Evolutionary conservation across 2,797 vertebrate genomes (phyloP).

Genomic region (Cossypha niveicapilla): DNA sequence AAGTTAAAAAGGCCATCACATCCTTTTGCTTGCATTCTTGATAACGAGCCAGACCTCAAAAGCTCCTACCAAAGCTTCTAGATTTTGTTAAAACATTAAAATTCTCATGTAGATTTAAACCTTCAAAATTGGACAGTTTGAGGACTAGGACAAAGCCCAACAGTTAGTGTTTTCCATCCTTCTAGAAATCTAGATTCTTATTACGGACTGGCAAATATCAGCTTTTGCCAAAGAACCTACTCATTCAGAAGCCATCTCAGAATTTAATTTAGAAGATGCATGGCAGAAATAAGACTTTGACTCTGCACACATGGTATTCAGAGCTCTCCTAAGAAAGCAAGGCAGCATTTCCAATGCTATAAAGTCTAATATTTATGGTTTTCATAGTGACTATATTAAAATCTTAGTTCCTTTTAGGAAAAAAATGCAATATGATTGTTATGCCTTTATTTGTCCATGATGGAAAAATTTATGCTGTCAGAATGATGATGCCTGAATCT

Average conservation of each 20-base stretch:
- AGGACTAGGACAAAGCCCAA: neutral
- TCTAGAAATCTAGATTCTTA: neutral
- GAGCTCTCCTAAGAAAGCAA: neutral
- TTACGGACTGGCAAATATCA: neutral
- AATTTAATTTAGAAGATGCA: neutral
- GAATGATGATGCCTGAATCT: neutral
- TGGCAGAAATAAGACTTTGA: neutral
- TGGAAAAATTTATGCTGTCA: neutral
- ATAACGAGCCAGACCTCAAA: neutral
- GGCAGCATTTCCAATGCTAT: constrained; percentile 44
- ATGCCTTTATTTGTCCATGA: constrained; percentile 1
- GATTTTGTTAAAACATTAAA: neutral
- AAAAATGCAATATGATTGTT: constrained; percentile 39
- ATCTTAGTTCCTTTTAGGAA: constrained; percentile 45
- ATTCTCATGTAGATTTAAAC: neutral
- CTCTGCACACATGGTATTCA: neutral
- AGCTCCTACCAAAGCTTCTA: neutral
- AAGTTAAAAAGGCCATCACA: neutral
- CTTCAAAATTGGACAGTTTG: neutral
- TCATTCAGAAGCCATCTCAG: neutral
- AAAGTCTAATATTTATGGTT: constrained; percentile 58
- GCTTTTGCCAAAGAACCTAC: neutral
- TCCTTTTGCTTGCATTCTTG: neutral
- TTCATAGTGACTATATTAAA: constrained; percentile 51
- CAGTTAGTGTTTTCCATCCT: neutral